Evolutionary conservation across 1,140 invertebrate species (phyloP), one percentile per base, ranked within the genome.

Genomic region (Zaprionus vittiger): DNA sequence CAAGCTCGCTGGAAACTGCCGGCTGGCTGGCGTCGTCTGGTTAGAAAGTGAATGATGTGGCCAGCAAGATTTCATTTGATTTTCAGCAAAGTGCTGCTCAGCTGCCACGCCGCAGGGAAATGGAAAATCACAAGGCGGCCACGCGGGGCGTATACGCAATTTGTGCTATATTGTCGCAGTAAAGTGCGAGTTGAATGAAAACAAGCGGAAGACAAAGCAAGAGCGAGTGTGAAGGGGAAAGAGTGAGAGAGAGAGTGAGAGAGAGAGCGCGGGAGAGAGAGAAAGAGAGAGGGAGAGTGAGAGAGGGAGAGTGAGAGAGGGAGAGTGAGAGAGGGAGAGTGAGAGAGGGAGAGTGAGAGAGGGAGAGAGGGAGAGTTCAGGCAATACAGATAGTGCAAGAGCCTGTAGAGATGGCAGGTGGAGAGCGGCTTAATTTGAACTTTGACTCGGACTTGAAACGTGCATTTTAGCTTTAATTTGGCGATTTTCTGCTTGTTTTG

Each of bases 401-500:
- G 12, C 12, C 37, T 5, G 37, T 11, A 26, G 31, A 20, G 55
- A 34, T 49, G 24, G 31, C 52, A 47, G 11, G 15, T 52, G 6
- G 4, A 38, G 61, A 56, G 34, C 62, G 66, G 73, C 61, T 80
- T 64, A 80, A 75, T 65, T 71, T 38, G 52, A 47, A 63, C 67
- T 79, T 31, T 60, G 52, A 54, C 41, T 66, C 49, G 72, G 17
- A 31, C 57, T 59, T 54, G 57, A 60, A 71, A 77, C 74, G 77
- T 71, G 67, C 75, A 78, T 80, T 80, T 89, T 68, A 55, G 61
- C 71, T 86, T 83, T 80, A 89, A 89, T 81, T 86, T 89, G 84
- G 81, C 81, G 81, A 89, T 89, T 89, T 90, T 89, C 81, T 72
- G 85, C 85, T 79, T 90, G 84, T 90, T 89, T 90, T 89, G 73